Evolutionary conservation across 2,113 vertebrate genomes (phyloP).

Genomic region (Bagarius yarrelli): DNA sequence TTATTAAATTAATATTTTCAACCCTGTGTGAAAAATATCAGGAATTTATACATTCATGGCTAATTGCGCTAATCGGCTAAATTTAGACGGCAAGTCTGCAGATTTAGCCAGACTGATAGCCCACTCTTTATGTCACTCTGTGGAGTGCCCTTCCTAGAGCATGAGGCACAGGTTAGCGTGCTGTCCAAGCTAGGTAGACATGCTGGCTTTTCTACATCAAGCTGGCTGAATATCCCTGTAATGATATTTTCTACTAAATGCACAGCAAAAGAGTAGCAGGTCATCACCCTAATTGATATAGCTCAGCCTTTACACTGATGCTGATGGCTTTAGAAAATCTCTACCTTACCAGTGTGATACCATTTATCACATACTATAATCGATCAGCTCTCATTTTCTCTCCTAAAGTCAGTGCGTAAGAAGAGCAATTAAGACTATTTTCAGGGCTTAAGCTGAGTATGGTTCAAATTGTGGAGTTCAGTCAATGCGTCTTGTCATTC

Average conservation of each 20-base stretch:
- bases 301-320: slow-evolving; percentile 36
- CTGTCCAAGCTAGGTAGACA: slow-evolving; percentile 7
- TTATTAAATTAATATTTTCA: too few relatives aligned
- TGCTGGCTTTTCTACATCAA: not conserved
- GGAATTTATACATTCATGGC: slow-evolving; percentile 14
- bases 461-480: slow-evolving; percentile 26
- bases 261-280: slow-evolving; percentile 24
- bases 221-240: slow-evolving; percentile 24
- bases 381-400: slow-evolving; percentile 41
- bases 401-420: slow-evolving; percentile 1
- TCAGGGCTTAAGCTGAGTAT: slow-evolving; percentile 29
- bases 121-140: slow-evolving; percentile 2
- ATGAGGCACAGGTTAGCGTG: not conserved
- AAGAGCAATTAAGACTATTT: slow-evolving; percentile 47
- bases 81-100: slow-evolving; percentile 36
- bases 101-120: slow-evolving; percentile 18
- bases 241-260: slow-evolving; percentile 12
- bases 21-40: too few relatives aligned
- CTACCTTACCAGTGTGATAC: slow-evolving; percentile 27
- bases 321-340: slow-evolving; percentile 47
- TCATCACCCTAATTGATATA: slow-evolving; percentile 43
- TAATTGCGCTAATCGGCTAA: slow-evolving; percentile 28
- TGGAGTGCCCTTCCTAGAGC: not conserved
- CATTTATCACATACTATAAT: slow-evolving; percentile 44
- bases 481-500: slow-evolving; percentile 23